Base-by-base conservation (phyloP, 1,140 invertebrate genomes). In the Euschistus heros region DNA sequence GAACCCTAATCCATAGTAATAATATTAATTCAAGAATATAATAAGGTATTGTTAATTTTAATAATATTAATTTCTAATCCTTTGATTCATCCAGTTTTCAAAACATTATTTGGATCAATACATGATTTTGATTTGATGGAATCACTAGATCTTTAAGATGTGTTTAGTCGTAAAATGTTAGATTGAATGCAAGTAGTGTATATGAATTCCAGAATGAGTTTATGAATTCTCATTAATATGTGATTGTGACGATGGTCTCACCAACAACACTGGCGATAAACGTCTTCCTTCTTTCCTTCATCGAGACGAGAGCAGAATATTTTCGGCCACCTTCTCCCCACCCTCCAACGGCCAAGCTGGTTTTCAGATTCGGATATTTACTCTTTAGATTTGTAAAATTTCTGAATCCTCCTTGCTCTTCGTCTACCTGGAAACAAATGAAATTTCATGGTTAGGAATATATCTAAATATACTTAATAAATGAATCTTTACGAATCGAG, bases 271-370 rank as follows among this genome's bases (percentile, higher is more conserved):
- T 89, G 61, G 75, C 78, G 55, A 92, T 85, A 73, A 94, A 92
- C 1, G 80, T 77, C 65, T 82, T 79, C 47, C 91, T 79, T 30
- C 82, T 79, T 18, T 80, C 75, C 62, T 87, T 85, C 18, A 83
- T 77, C 0, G 83, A 79, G 0, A 89, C 88, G 79, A 93, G 83
- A 22, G 82, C 79, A 0, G 90, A 92, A 74, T 92, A 93, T 72
- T 93, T 92, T 63, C 81, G 80, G 15, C 90, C 89, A 33, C 90
- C 90, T 73, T 93, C 90, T 0, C 84, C 90, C 90, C 91, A 93
- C 2, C 91, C 90, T 0, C 90, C 91, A 0, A 94, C 86, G 0
- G 91, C 90, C 0, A 94, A 79, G 71, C 83, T 76, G 7, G 89
- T 82, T 74, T 92, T 92, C 13, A 93, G 75, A 20, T 82, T 73